Base-by-base conservation (phyloP, 2,113 vertebrate genomes). In the Gymnocephalus cernua region DNA sequence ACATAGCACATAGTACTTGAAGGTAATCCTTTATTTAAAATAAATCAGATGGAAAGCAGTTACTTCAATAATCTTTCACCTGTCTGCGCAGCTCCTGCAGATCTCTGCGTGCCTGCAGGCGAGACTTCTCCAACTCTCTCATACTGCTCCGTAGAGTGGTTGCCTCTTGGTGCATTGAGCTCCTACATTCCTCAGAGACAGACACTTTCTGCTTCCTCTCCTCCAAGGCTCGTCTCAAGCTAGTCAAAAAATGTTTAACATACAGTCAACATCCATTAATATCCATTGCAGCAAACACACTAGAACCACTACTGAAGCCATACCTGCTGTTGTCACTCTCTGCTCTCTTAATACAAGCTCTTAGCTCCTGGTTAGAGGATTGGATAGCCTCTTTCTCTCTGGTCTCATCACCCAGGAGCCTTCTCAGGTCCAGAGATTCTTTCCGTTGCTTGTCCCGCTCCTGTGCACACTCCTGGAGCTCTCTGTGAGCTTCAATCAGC, bases 311-410 rank as follows among this genome's bases (percentile, higher is more conserved):
- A 38, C 14, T 54, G 21, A 21, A 58, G 7, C 57, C 35, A 2
- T 80, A 97, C 97, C 96, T 97, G 95, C 89, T 96, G 83, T 93
- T 96, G 78, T 97, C 95, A n/a, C 93, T 94, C 83, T 96, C 94
- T 0, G 89, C 88, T 79, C 77, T 93, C 86, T 91, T 94, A 62
- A 97, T 27, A 3, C 87, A 74, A 2, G 87, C 89, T 67, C 94
- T 89, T 4, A 97, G 95, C 65, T 96, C 89, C 10, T 89, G 69
- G 75, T 96, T 97, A 35, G 96, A 96, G 3, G 63, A 48, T 35
- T 93, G 94, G 72, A 97, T 88, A 58, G 92, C 69, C 3, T 95
- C 95, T 64, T 92, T 96, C 77, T 97, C 95, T 0, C 86, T 88
- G 77, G 77, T 91, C 80, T 94, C 93, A 1, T 95, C 92, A 0